These are phyloP conservation scores for Pitta sordida DNA, from an alignment of 2,113 vertebrate species.

Conservation along the genomic window DNA sequence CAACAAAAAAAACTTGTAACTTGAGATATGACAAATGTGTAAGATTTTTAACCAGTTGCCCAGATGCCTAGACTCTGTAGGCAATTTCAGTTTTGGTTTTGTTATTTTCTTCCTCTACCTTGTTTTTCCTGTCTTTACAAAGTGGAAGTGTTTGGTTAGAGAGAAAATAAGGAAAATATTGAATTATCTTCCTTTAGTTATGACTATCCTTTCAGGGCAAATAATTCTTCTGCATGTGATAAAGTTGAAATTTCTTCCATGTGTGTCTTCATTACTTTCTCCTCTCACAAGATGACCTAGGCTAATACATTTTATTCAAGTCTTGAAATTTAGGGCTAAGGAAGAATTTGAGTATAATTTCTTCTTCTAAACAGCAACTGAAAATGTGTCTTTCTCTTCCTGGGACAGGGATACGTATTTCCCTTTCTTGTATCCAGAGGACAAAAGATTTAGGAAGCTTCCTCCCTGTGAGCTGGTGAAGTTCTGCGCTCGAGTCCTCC, in stretches of 20 bases:
- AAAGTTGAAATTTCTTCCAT: background rate
- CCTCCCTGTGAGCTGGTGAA: no score
- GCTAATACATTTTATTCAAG: background rate
- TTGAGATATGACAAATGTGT: conserved; percentile 60
- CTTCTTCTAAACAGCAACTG: background rate
- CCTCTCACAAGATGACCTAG: background rate
- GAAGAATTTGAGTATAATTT: background rate
- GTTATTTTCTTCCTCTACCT: background rate
- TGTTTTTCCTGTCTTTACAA: background rate
- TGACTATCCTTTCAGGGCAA: background rate
- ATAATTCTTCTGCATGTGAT: background rate
- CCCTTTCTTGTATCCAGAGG: background rate
- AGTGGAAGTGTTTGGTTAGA: background rate
- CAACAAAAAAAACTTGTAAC: conserved; percentile 61
- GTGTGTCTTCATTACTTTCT: background rate
- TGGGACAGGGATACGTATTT: background rate
- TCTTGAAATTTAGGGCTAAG: background rate
- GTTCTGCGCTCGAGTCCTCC: rapidly evolving
- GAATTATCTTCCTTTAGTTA: background rate
- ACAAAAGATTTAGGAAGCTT: background rate
- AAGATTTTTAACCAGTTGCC: conserved; percentile 55
- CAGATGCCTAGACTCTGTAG: conserved; percentile 69
- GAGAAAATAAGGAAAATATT: background rate
- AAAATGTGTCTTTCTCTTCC: background rate
- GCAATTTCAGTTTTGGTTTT: conserved; percentile 73